Percentiles rank a stretch among this genome's conserved stretches.
These are phyloP conservation scores for Teleopsis dalmanni DNA, from an alignment of 1,140 invertebrate species.

Conservation along the genomic window DNA sequence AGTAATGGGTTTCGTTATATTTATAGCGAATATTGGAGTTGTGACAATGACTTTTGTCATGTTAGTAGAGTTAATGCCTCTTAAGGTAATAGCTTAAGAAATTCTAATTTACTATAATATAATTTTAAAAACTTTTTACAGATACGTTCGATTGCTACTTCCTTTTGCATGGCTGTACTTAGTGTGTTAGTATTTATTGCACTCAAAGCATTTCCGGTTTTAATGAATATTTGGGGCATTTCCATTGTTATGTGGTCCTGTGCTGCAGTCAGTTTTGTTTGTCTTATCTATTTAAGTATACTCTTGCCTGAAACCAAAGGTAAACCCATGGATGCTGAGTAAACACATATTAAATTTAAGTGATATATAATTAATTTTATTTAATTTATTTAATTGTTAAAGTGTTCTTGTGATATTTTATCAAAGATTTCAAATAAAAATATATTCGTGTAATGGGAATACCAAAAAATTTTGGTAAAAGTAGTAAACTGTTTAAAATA, in stretches of 20 bases:
- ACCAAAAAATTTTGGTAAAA: no score
- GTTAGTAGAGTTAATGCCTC: conserved; percentile 30
- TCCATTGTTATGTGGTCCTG: conserved; percentile 15
- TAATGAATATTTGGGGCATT: conserved; percentile 26
- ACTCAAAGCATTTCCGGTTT: conserved; percentile 30
- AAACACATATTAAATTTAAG: no score
- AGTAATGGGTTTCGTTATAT: conserved; percentile 28
- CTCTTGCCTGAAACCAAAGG: conserved; percentile 3
- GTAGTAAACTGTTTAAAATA: no score
- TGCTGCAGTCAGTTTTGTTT: background rate
- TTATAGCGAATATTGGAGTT: conserved; percentile 29
- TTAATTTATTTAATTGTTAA: no score
- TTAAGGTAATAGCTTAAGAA: conserved; percentile 19
- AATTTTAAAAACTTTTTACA: conserved; percentile 14
- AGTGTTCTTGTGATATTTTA: no score
- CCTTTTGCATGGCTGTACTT: conserved; percentile 22
- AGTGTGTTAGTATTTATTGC: conserved; percentile 26
- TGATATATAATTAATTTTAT: no score
- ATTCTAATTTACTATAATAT: background rate
- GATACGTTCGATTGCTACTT: conserved; percentile 31
- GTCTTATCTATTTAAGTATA: background rate
- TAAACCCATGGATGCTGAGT: no score
- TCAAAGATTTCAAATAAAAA: no score
- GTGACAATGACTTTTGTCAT: conserved; percentile 33
- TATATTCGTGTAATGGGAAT: no score